Evolutionary conservation across 2,797 vertebrate genomes (phyloP).

Genomic region (Neopelma chrysocephalum): DNA sequence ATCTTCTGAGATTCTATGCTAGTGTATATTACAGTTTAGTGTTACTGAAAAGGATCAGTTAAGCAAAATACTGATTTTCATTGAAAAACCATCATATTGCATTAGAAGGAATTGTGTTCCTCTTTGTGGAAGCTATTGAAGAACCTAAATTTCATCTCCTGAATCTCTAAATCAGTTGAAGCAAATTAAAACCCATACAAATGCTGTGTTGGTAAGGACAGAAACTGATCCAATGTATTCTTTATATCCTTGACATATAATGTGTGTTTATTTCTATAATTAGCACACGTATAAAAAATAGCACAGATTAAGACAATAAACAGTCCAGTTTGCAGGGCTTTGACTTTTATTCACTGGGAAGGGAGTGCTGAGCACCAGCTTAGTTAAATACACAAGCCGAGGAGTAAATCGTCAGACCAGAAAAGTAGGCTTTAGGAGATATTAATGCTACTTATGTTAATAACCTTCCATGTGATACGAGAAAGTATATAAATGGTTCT

Average conservation of each 20-base stretch:
- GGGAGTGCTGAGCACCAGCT: neutral
- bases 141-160: neutral
- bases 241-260: neutral
- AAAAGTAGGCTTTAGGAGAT: neutral
- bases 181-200: neutral
- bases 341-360: neutral
- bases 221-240: neutral
- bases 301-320: neutral
- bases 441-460: slow-evolving; percentile 21
- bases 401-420: neutral
- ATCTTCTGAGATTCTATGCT: neutral
- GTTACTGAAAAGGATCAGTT: neutral
- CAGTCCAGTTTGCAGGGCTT: neutral
- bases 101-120: neutral
- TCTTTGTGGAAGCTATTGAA: neutral
- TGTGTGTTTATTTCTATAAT: neutral
- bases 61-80: neutral
- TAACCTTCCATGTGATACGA: neutral
- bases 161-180: neutral
- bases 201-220: neutral
- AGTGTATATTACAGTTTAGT: neutral
- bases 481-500: neutral
- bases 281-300: neutral
- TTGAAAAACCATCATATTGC: neutral
- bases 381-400: neutral